Evolutionary conservation across 2,113 vertebrate genomes (phyloP).

Genomic region (Emydocephalus ijimae): DNA sequence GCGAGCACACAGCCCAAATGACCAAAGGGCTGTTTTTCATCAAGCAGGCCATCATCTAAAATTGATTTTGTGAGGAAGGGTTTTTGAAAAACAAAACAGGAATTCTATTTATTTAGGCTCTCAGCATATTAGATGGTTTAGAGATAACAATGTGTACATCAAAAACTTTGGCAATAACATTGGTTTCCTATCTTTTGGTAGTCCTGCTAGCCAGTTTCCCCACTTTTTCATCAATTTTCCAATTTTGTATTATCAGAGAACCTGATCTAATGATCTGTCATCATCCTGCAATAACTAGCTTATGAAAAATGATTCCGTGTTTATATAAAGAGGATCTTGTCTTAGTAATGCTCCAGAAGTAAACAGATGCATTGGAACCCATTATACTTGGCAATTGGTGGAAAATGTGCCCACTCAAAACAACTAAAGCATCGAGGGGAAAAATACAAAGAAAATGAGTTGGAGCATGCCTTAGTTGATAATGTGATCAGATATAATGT

Average conservation of each 20-base stretch:
- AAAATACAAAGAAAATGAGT: neutral
- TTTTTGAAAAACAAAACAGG: neutral
- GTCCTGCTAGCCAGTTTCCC: neutral
- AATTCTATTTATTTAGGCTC: neutral
- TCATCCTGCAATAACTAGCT: neutral
- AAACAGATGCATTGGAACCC: neutral
- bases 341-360: neutral
- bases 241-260: neutral
- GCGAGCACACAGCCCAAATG: neutral
- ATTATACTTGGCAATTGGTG: neutral
- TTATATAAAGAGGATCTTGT: neutral
- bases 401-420: neutral
- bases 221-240: neutral
- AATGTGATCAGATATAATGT: neutral
- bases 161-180: neutral
- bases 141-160: neutral
- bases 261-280: neutral
- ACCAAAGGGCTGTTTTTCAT: neutral
- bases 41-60: neutral
- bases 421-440: neutral
- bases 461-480: neutral
- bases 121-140: neutral
- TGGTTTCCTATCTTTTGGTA: neutral
- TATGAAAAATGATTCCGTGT: neutral
- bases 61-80: neutral